Evolutionary conservation across 2,888 invertebrate genomes (phyloP).

Genomic region (Dryocosmus kuriphilus): DNA sequence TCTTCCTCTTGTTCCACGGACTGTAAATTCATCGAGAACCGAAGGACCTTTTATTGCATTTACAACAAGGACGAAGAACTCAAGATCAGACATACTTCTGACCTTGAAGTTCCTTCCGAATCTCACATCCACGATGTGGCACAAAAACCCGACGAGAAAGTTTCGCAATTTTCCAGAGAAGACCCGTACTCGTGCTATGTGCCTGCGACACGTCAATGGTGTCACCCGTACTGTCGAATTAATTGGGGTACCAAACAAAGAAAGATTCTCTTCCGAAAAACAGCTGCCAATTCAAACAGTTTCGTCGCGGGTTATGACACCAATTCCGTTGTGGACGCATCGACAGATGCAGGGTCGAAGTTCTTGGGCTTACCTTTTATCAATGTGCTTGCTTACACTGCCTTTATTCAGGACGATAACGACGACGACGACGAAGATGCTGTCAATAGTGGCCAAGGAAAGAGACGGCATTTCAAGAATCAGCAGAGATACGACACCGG

Average conservation of each 20-base stretch:
- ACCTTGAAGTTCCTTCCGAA: constrained; percentile 46
- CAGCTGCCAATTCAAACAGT: constrained; percentile 7
- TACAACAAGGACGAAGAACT: constrained; percentile 47
- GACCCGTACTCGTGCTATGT: constrained; percentile 4
- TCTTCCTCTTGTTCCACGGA: constrained; percentile 17
- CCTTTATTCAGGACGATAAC: constrained; percentile 60
- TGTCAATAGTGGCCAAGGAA: constrained; percentile 10
- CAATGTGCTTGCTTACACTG: constrained; percentile 68
- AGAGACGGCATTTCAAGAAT: constrained; percentile 6
- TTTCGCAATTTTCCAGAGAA: neutral
- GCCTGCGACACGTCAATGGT: neutral
- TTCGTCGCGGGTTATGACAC: neutral
- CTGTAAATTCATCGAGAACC: constrained; percentile 5
- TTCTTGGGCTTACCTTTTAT: constrained; percentile 51
- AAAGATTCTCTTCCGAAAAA: constrained; percentile 10
- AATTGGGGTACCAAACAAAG: neutral
- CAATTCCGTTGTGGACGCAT: constrained; percentile 13
- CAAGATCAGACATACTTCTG: constrained; percentile 64
- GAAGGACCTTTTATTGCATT: neutral
- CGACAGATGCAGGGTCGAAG: constrained; percentile 13
- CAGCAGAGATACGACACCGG: constrained; percentile 1
- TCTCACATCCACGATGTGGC: neutral
- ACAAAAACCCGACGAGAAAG: neutral
- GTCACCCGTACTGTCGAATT: constrained; percentile 14
- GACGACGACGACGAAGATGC: constrained; percentile 48